Evolutionary conservation across 2,888 invertebrate genomes (phyloP), one percentile per base, ranked within the genome.

Genomic region (Apotomis capreana): DNA sequence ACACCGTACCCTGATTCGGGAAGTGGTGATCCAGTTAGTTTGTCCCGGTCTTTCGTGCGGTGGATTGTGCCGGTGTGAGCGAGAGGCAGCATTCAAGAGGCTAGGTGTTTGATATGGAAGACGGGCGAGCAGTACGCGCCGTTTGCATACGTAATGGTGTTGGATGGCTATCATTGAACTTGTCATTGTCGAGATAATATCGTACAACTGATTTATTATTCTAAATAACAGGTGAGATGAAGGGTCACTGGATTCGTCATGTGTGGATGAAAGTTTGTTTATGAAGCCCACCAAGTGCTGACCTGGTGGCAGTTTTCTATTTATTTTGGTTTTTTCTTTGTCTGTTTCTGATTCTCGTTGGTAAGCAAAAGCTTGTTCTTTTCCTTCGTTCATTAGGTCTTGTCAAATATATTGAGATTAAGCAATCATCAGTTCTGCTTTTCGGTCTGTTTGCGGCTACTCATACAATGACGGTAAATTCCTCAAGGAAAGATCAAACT

Each of bases 1-100:
- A 92, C 92, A 92, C 91, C 89, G 83, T 91, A 89, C 91, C 91
- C 89, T 89, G 91, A 86, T 89, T 91, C 79, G 79, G 77, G 68
- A 84, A 84, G 79, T 77, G 78, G 78, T 89, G 89, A 89, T 90
- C 88, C 84, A 90, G 81, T 85, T 89, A 76, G 76, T 80, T 70
- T 80, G 79, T 90, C 86, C 78, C 81, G 81, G 67, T 89, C 81
- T 63, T 61, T 55, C 81, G 4, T 70, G 76, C 76, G 73, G 67
- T 0, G 49, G 6, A 65, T 68, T 13, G 10, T 52, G 51, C 3
- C 51, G 44, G 90, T 82, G 79, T 57, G 82, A 89, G 77, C 52
- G 83, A 81, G 88, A 89, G 77, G 79, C 74, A 36, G 10, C 6
- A 75, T 77, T 78, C 80, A 81, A 83, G 82, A 81, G 81, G 79